Base-by-base conservation (phyloP, 2,113 vertebrate species). In the Pteruthius melanotis region DNA sequence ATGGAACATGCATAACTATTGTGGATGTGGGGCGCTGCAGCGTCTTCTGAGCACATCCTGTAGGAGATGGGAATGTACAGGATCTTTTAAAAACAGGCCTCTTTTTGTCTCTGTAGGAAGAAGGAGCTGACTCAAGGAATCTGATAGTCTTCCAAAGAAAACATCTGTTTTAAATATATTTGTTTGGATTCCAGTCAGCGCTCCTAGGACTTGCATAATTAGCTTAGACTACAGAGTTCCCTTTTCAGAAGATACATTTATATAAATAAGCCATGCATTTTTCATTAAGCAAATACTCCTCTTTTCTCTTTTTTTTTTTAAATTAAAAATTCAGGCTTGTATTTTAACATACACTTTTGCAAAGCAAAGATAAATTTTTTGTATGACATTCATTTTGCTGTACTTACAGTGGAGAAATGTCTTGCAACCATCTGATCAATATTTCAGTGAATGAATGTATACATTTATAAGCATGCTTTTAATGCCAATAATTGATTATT, bases 161-260 rank as follows among this genome's bases (percentile, higher is more conserved):
- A 98, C 96, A 98, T 75, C 95, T 96, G 89, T 72, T 98, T 95
- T 95, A 94, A 98, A 96, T 94, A 92, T 98, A 96, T 97, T 97
- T 98, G 90, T 98, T 97, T 98, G 97, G 96, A 97, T 97, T 97
- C 94, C 83, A 95, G 93, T 96, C 91, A 97, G 64, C 15, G 50
- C 84, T 97, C 94, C 96, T 96, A 95, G 63, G 88, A 88, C 89
- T 95, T 94, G 97, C 96, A 97, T 98, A 98, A 97, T 97, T 97
- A 98, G 85, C 94, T 97, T 82, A 89, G 89, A 94, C 94, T 94
- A 97, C 97, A 98, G 79, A 97, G 93, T 97, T 96, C 96, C 93
- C 96, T 97, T 97, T 98, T 98, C 93, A 97, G 93, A 88, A 96
- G 93, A 92, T 90, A 45, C 95, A 70, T 98, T 97, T 98, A 92